Evolutionary conservation across 2,113 vertebrate genomes (phyloP).

Genomic region (Sterna hirundo): DNA sequence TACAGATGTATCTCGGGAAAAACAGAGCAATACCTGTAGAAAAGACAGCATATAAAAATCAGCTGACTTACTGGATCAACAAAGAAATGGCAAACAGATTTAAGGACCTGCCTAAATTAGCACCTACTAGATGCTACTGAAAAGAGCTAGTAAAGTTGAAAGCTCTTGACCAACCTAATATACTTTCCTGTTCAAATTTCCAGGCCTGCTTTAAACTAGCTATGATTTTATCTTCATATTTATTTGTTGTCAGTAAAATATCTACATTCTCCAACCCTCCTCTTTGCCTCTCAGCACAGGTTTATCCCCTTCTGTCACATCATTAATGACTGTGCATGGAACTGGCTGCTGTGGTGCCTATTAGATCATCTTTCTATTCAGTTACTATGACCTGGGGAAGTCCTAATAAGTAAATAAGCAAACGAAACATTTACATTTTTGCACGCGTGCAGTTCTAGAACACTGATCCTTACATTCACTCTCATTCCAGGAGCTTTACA

Average conservation of each 20-base stretch:
- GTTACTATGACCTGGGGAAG: not conserved
- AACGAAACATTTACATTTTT: not conserved
- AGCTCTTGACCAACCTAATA: not conserved
- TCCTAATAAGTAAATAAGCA: not conserved
- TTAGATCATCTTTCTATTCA: not conserved
- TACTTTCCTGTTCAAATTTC: not conserved
- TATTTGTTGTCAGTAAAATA: not conserved
- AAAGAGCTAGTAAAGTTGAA: not conserved
- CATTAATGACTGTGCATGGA: not conserved
- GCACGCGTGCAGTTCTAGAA: not conserved
- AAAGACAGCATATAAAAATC: conserved; percentile 1
- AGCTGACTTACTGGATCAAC: not conserved
- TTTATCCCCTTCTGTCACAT: not conserved
- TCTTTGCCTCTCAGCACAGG: not conserved
- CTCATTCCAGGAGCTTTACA: not conserved
- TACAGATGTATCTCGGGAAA: conserved; percentile 92
- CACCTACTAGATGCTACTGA: not conserved
- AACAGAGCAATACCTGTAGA: conserved; percentile 91
- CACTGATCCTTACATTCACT: not conserved
- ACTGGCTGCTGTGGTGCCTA: not conserved
- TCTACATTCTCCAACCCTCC: not conserved
- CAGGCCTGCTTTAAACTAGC: not conserved
- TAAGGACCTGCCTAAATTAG: not conserved
- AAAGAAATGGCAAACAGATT: not conserved
- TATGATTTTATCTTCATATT: not conserved